Percentiles rank a stretch among this genome's conserved stretches.
Evolutionary conservation across 2,113 vertebrate genomes (phyloP).

Genomic region (Psittacus erithacus): DNA sequence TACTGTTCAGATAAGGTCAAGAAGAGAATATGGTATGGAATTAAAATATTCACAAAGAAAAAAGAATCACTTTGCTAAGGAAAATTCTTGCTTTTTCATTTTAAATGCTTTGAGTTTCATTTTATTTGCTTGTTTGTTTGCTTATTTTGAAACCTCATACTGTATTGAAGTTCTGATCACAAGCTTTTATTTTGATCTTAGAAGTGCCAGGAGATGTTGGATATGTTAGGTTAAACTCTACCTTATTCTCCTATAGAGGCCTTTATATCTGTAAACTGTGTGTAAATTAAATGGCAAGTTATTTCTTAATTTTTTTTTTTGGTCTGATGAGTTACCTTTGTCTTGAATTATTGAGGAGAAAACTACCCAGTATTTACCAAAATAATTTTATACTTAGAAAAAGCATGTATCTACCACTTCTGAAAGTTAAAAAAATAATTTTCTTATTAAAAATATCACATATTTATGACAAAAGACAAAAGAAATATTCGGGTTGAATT

Average conservation of each 20-base stretch:
- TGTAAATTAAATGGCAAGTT: background rate
- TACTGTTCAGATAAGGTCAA: background rate
- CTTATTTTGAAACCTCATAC: background rate
- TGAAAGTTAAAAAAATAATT: background rate
- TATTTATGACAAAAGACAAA: background rate
- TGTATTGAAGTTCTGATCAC: background rate
- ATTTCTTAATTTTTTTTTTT: background rate
- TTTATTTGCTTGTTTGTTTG: background rate
- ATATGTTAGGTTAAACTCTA: background rate
- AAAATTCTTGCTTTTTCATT: background rate
- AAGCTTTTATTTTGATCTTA: background rate
- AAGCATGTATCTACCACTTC: background rate
- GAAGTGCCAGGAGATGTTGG: background rate
- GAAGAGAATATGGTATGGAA: rapidly evolving
- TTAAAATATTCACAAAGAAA: background rate
- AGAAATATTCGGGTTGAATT: background rate
- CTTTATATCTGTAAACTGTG: background rate
- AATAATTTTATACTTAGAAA: background rate
- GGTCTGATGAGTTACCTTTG: rapidly evolving
- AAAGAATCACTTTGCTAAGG: rapidly evolving
- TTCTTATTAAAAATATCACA: background rate
- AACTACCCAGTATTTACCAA: rapidly evolving
- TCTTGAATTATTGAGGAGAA: background rate
- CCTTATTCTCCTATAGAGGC: background rate
- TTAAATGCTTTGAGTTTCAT: background rate